These are phyloP conservation scores for Plemyria rubiginata DNA, from an alignment of 2,888 invertebrate genomes.

Conservation along the genomic window DNA sequence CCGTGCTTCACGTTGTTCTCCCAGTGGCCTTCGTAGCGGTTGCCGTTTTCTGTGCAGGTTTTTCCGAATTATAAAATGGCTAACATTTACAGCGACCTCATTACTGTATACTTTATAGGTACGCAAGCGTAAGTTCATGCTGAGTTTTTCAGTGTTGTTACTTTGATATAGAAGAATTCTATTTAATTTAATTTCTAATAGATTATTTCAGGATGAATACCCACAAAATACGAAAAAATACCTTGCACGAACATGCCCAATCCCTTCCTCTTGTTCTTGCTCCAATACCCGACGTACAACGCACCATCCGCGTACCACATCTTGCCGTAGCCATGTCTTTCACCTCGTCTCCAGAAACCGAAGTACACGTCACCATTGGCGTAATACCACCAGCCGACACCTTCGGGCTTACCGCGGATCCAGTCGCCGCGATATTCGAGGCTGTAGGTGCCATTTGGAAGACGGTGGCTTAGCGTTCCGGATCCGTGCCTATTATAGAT, in stretches of 20 bases:
- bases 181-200: too few species aligned
- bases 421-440: conserved; percentile 86
- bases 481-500: conserved; percentile 81
- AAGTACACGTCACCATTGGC: conserved; percentile 85
- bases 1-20: conserved; percentile 83
- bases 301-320: conserved; percentile 86
- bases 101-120: too few species aligned
- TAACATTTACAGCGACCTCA: too few species aligned
- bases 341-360: conserved; percentile 81
- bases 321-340: conserved; percentile 85
- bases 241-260: conserved; percentile 83
- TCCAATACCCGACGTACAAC: conserved; percentile 87
- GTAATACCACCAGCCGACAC: conserved; percentile 84
- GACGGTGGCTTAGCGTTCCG: conserved; percentile 77
- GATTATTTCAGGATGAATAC: too few species aligned
- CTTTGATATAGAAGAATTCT: too few species aligned
- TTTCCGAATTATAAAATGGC: too few species aligned
- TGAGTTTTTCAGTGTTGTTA: too few species aligned
- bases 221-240: conserved; percentile 39
- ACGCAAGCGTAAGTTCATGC: too few species aligned
- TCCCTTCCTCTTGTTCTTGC: conserved; percentile 73
- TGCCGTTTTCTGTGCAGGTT: conserved; percentile 75
- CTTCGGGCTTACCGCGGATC: conserved; percentile 84
- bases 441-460: conserved; percentile 67
- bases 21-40: conserved; percentile 88